Evolutionary conservation across 2,888 invertebrate species (phyloP), one percentile per base, ranked within the genome.

Genomic region (Cataglyphis livida): DNA sequence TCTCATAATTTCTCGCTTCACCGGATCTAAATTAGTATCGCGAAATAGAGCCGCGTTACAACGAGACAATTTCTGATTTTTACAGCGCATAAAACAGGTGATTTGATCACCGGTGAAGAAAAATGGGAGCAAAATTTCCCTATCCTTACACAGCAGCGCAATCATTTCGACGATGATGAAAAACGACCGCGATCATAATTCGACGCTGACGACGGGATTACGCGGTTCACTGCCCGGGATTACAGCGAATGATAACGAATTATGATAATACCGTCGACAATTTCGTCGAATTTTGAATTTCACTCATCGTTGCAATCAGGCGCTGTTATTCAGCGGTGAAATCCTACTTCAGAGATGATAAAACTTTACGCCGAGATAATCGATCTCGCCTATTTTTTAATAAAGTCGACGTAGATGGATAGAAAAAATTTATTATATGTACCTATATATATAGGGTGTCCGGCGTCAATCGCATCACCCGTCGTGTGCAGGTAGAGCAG

Each of bases 1-100:
- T 51, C 68, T 68, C 54, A 82, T 71, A 61, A 62, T 83, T 32
- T 9, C n/a, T 38, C 1, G 32, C 44, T 76, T 65, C 38, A 65
- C 12, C 9, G 71, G 57, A 38, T 12, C 12, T 6, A 28, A 12
- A n/a, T 15, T 70, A 68, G 38, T 25, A 51, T 12, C 25, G 35
- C 68, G 21, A 38, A 7, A 25, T 35, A 51, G 15, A 74, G 62
- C 35, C 44, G n/a, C 41, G 68, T 68, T 57, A 84, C 68, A 59
- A 12, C 73, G 64, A 59, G 61, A 41, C 65, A 25, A 28, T 68
- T 41, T 84, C 68, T 74, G 79, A 81, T 85, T 85, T 85, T 81
- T 76, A 83, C 51, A 61, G 73, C 81, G 65, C 44, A 79, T 73
- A 51, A 86, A 74, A 82, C 57, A 59, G 51, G 10, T 81, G 70